These are phyloP conservation scores for Sylvicola fuscatus DNA, from an alignment of 2,888 invertebrate species.

Conservation along the genomic window DNA sequence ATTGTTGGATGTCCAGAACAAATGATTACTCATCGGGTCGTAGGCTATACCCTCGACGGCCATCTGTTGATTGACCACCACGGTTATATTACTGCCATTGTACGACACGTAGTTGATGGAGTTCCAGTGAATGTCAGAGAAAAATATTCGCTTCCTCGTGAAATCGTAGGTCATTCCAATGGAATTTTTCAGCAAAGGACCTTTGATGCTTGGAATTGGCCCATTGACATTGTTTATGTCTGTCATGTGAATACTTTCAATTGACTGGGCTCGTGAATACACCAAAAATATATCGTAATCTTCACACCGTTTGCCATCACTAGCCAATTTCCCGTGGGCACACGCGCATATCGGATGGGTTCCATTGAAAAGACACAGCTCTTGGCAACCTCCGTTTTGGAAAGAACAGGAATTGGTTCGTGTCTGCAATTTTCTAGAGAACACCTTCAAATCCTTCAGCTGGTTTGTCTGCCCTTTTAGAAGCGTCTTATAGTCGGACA, in stretches of 20 bases:
- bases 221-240: constrained; percentile 53
- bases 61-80: constrained; percentile 52
- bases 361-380: constrained; percentile 58
- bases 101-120: constrained; percentile 65
- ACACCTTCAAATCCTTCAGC: constrained; percentile 46
- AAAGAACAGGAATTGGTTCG: constrained; percentile 40
- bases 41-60: constrained; percentile 75
- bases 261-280: constrained; percentile 59
- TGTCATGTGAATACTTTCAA: constrained; percentile 61
- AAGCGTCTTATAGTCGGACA: constrained; percentile 30
- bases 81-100: constrained; percentile 51
- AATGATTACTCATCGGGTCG: constrained; percentile 40
- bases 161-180: constrained; percentile 71
- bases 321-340: constrained; percentile 53
- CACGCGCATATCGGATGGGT: constrained; percentile 52
- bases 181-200: constrained; percentile 59
- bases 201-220: constrained; percentile 52
- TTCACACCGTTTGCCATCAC: constrained; percentile 45
- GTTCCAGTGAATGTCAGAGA: constrained; percentile 75
- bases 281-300: constrained; percentile 62
- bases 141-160: constrained; percentile 45
- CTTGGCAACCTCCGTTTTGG: constrained; percentile 52
- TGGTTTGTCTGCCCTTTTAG: constrained; percentile 31
- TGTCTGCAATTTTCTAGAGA: constrained; percentile 30
- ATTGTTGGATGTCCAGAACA: constrained; percentile 76